phyloP scores from a whole-genome alignment of 2,113 vertebrate genomes.

The Sinocyclocheilus grahami region DNA sequence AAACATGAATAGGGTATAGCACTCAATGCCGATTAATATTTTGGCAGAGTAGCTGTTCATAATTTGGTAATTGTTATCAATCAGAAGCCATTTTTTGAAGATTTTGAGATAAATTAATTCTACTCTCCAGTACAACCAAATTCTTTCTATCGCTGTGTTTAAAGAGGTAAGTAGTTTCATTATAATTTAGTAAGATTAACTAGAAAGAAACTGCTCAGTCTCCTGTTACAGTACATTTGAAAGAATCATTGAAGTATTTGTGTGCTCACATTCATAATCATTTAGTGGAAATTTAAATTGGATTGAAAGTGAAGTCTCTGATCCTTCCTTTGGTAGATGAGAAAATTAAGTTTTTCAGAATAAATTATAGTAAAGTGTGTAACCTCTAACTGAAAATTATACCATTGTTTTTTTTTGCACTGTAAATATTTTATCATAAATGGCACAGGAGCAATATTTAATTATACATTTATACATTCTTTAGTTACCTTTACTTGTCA shows the following conservation, averaged over 20 bases:
- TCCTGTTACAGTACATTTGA: constrained; percentile 10
- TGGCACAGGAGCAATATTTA: background rate
- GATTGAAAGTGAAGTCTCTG: constrained; percentile 1
- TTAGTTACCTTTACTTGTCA: background rate
- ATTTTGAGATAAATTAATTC: background rate
- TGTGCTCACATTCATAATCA: constrained; percentile 1
- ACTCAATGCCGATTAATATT: background rate
- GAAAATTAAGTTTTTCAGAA: background rate
- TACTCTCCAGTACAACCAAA: background rate
- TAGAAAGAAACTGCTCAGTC: constrained; percentile 10
- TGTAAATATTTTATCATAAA: constrained; percentile 5
- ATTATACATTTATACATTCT: constrained; percentile 20
- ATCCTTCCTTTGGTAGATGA: background rate
- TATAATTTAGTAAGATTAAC: constrained; percentile 3
- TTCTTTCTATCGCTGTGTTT: background rate
- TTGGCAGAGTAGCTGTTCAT: background rate
- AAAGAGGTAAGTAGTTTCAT: background rate
- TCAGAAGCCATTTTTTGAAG: background rate
- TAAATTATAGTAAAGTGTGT: background rate
- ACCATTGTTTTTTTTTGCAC: background rate
- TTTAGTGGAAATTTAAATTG: constrained; percentile 10
- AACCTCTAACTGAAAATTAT: background rate
- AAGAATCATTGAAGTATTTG: background rate
- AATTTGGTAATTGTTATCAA: background rate
- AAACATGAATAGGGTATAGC: background rate